These are phyloP conservation scores for Autographa gamma DNA, from an alignment of 2,888 invertebrate genomes.

Conservation along the genomic window DNA sequence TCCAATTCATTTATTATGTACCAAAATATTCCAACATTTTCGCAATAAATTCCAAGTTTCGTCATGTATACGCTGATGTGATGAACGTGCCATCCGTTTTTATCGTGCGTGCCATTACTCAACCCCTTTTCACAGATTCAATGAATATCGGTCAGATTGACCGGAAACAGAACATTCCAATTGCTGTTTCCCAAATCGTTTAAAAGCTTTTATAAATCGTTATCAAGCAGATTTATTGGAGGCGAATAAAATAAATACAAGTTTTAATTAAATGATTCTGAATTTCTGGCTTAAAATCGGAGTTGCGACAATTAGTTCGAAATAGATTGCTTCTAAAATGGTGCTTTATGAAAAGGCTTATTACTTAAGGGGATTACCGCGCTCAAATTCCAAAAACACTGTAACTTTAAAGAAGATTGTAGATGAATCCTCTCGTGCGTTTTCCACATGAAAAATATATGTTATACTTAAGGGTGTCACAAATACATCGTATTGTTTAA, in stretches of 20 bases:
- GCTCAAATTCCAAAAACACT: no score
- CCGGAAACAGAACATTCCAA: constrained; percentile 18
- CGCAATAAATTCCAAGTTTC: constrained; percentile 17
- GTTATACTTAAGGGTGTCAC: no score
- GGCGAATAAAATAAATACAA: not conserved
- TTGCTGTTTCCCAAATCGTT: constrained; percentile 19
- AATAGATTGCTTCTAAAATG: not conserved
- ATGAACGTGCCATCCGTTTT: constrained; percentile 30
- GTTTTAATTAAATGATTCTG: not conserved
- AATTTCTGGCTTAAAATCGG: not conserved
- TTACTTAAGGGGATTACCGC: no score
- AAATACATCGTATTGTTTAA: no score
- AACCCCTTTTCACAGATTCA: constrained; percentile 32
- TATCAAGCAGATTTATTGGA: constrained; percentile 4
- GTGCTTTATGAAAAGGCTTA: not conserved
- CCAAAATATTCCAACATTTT: constrained; percentile 20
- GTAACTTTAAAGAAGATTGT: no score
- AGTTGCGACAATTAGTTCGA: not conserved
- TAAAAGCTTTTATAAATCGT: constrained; percentile 24
- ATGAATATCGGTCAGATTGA: constrained; percentile 29
- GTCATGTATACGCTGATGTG: constrained; percentile 23
- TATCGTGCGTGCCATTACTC: constrained; percentile 31
- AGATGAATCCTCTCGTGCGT: no score
- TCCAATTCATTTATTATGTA: constrained; percentile 15
- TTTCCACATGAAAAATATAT: no score